phyloP scores from a whole-genome alignment of 1,140 invertebrate genomes.

The Tetragnatha versicolor region DNA sequence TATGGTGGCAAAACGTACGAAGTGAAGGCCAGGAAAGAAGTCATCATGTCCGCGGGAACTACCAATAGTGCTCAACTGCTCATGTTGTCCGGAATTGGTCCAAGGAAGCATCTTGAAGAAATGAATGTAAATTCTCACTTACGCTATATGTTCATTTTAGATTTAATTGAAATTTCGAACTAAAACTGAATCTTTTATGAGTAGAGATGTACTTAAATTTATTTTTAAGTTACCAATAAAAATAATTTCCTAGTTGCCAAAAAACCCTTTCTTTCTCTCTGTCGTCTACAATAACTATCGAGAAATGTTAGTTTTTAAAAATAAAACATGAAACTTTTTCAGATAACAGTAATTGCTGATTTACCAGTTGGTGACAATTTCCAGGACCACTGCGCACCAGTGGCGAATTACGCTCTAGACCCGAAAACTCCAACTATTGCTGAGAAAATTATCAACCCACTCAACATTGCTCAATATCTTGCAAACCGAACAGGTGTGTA shows the following conservation, averaged over 20 bases:
- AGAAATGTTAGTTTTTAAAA: background rate
- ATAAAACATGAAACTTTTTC: constrained; percentile 10
- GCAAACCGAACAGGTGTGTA: background rate
- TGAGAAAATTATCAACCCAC: background rate
- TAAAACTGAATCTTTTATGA: no score
- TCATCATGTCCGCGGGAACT: constrained; percentile 74
- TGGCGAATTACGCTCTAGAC: constrained; percentile 64
- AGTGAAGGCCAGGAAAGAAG: no score
- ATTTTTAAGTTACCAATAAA: no score
- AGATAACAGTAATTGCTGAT: constrained; percentile 62
- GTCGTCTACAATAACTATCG: background rate
- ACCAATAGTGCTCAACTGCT: constrained; percentile 81
- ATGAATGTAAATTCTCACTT: constrained; percentile 36
- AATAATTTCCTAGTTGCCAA: background rate
- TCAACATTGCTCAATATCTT: background rate
- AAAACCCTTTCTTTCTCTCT: background rate
- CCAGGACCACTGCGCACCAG: constrained; percentile 76
- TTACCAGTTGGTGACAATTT: constrained; percentile 62
- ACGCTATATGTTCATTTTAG: no score
- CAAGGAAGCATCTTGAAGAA: constrained; percentile 67
- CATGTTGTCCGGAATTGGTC: constrained; percentile 89
- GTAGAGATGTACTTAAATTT: no score
- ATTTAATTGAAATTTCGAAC: no score
- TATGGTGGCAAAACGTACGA: no score
- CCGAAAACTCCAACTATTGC: background rate